Evolutionary conservation across 2,797 vertebrate genomes (phyloP), one percentile per base, ranked within the genome.

Genomic region (Parotocinclus haroldoi): DNA sequence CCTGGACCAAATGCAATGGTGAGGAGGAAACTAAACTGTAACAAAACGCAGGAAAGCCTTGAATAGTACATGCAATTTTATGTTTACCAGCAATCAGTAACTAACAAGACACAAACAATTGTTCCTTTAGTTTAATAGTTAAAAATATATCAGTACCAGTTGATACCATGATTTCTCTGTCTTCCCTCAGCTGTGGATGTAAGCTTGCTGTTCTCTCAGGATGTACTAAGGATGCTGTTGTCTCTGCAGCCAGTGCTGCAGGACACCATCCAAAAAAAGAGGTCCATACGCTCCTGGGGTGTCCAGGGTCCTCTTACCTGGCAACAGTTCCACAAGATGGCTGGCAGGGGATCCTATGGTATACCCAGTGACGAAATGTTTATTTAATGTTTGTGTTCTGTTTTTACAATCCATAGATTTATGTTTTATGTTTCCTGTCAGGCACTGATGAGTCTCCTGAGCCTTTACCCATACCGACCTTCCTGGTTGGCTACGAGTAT

Each of bases 271-370:
- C 96, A 98, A 88, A 99, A 99, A 78, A 99, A 99, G 86, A 86
- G 96, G 66, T 98, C 94, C 0, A 89, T 98, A 12, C 92, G 96
- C 68, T 97, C 97, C n/a, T 99, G 96, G 96, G 97, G 96, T 0
- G 95, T 99, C 80, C 97, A 99, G 77, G 96, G 97, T 11, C 97
- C 97, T 52, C 93, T 99, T 69, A 99, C 97, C 44, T 99, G 97
- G 97, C 97, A 99, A 73, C 97, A 99, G 80, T 99, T 99, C 78
- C 97, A 99, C 88, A 99, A 99, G 81, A 98, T 99, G 95, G 96
- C 97, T 79, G 97, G 97, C 73, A 94, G 97, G 71, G 97, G 97
- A 76, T 96, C 97, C 66, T 99, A 99, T 0, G 96, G 97, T 99
- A 92, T 50, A 16, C 1, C 48, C 5, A 27, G 5, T 27, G 27